Percentiles rank a stretch among this genome's conserved stretches.
These are phyloP conservation scores for Tragelaphus eurycerus DNA, from an alignment of 2,797 vertebrate species.

Conservation along the genomic window DNA sequence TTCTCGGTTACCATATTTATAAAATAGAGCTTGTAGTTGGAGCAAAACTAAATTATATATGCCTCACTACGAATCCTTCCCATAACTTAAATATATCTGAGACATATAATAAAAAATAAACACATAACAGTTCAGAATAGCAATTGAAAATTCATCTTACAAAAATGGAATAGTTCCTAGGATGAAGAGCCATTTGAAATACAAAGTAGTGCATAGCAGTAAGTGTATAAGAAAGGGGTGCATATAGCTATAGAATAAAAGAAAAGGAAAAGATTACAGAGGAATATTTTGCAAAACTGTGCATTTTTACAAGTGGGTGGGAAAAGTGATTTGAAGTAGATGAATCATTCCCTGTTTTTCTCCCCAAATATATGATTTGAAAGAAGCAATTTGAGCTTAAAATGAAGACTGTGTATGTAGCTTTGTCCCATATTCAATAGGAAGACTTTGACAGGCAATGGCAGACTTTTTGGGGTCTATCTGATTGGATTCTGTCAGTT, in stretches of 20 bases:
- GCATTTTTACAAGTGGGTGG: neutral
- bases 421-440: neutral
- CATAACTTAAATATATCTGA: neutral
- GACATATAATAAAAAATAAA: neutral
- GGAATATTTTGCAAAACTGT: neutral
- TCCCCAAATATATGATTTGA: neutral
- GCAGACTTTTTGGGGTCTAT: neutral
- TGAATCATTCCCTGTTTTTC: neutral
- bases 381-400: neutral
- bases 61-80: neutral
- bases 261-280: neutral
- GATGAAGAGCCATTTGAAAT: neutral
- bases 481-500: neutral
- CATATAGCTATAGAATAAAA: neutral
- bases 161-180: neutral
- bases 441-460: neutral
- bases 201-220: neutral
- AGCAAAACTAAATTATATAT: neutral
- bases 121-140: neutral
- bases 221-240: neutral
- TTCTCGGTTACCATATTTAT: neutral
- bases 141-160: neutral
- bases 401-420: neutral
- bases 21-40: neutral
- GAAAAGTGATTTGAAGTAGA: neutral